These are phyloP conservation scores for Channallabes apus DNA, from an alignment of 2,797 vertebrate genomes.

Conservation along the genomic window DNA sequence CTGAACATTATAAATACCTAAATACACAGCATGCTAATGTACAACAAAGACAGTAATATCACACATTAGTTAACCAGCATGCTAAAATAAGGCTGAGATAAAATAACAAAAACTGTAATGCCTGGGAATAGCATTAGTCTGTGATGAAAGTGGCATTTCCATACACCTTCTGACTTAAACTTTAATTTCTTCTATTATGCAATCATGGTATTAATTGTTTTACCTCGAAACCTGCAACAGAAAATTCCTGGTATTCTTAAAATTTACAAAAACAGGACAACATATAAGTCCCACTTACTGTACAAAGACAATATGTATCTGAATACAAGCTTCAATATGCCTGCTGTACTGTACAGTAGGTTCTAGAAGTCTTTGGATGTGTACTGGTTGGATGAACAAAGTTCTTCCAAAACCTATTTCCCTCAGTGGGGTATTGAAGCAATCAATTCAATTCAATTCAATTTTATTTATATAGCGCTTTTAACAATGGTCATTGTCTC, in stretches of 20 bases:
- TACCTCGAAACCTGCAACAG: too few species aligned
- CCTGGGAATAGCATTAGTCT: neutral
- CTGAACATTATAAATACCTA: neutral
- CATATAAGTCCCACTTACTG: neutral
- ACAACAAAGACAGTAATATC: neutral
- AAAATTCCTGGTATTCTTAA: too few species aligned
- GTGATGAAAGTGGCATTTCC: neutral
- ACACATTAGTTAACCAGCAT: neutral
- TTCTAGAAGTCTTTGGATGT: neutral
- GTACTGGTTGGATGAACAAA: too few species aligned
- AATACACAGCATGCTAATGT: constrained; percentile 2
- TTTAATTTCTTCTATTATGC: too few species aligned
- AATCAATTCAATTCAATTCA: too few species aligned
- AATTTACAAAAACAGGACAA: too few species aligned
- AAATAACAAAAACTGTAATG: neutral
- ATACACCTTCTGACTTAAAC: too few species aligned
- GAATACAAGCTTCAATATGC: neutral
- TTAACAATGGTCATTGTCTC: too few species aligned
- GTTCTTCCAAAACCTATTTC: neutral
- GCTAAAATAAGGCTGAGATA: neutral
- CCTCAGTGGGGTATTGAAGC: neutral
- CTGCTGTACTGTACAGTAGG: neutral
- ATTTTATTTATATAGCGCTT: too few species aligned
- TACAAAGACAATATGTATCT: neutral
- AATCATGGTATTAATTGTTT: too few species aligned